phyloP scores from a whole-genome alignment of 2,797 vertebrate genomes.

The Sparus aurata region DNA sequence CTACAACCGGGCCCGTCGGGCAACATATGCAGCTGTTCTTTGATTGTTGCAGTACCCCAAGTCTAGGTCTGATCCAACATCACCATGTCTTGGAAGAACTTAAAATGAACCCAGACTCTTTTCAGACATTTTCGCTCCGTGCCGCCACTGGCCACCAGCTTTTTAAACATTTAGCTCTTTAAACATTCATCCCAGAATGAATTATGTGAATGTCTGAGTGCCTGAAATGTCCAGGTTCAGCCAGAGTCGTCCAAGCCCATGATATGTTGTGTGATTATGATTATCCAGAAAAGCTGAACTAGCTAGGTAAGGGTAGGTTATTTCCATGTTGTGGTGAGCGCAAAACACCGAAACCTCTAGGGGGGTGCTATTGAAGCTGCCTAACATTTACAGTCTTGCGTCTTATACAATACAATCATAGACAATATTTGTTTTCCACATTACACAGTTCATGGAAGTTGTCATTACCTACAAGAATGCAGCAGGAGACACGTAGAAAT shows the following conservation, averaged over 20 bases:
- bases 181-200: slow-evolving; percentile 5
- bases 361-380: not conserved
- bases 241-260: not conserved
- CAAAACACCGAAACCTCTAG: not conserved
- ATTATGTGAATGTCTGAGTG: not conserved
- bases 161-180: slow-evolving; percentile 13
- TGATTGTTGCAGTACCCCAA: too few species aligned
- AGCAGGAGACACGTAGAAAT: not conserved
- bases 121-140: not conserved
- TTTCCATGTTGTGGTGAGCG: not conserved
- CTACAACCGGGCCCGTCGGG: too few species aligned
- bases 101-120: not conserved
- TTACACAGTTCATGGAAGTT: not conserved
- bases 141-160: not conserved
- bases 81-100: not conserved
- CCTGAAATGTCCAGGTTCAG: not conserved
- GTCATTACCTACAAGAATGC: not conserved
- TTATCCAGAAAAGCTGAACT: not conserved
- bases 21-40: too few species aligned
- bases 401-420: not conserved
- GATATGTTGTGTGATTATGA: not conserved
- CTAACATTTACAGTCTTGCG: not conserved
- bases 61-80: not conserved
- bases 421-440: not conserved
- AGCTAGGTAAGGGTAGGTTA: not conserved